Conservation (phyloP, 2,797 vertebrate species). For the Scolopax rusticola region DNA sequence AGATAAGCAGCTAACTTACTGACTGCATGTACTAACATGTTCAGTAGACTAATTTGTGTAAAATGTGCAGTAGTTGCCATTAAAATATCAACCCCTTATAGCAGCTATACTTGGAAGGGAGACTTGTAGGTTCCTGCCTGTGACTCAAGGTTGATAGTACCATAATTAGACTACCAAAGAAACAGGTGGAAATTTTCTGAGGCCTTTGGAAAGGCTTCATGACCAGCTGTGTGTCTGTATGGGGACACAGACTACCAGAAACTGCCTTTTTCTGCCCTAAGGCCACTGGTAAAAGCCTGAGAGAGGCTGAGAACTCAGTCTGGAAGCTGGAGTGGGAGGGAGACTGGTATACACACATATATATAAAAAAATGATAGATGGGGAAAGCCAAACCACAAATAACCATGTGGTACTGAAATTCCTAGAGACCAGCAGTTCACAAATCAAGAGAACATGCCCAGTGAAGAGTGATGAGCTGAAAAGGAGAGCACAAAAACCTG, state of each 20-base stretch:
- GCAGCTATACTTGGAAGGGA: not conserved
- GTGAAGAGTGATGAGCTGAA: constrained; percentile 18
- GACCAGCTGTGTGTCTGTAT: not conserved
- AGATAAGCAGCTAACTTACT: not conserved
- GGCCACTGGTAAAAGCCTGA: not conserved
- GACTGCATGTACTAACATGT: not conserved
- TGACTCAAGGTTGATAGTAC: not conserved
- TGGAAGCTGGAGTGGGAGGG: not conserved
- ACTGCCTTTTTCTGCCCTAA: not conserved
- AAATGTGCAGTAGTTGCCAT: not conserved
- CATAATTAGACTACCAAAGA: not conserved
- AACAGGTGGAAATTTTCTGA: not conserved
- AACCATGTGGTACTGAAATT: not conserved
- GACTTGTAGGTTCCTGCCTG: not conserved
- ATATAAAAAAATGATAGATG: not conserved
- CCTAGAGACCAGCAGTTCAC: constrained; percentile 15
- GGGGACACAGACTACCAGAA: not conserved
- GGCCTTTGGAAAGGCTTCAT: not conserved
- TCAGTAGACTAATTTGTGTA: not conserved
- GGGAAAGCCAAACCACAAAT: constrained; percentile 33
- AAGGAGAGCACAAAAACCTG: not conserved
- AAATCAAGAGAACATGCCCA: constrained; percentile 21
- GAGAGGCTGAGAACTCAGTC: not conserved
- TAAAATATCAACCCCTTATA: not conserved
- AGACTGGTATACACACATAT: not conserved